Base-by-base conservation (phyloP, 2,888 invertebrate species). In the Aleiodes testaceus region DNA sequence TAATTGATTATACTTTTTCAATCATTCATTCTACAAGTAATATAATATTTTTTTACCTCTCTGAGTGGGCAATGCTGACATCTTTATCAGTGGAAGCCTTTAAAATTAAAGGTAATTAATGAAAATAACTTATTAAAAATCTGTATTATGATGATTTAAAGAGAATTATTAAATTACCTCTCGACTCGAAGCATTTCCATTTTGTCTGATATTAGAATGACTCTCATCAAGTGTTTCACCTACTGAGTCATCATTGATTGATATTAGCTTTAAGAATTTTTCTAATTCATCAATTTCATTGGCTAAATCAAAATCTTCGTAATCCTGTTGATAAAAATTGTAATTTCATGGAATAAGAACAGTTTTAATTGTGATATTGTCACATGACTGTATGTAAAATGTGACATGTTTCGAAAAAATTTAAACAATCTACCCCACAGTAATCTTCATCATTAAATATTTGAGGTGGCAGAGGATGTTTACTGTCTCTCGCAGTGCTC, bases 361-460 rank as follows among this genome's bases (percentile, higher is more conserved):
- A 26, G 5, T 26, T 5, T 36, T 36, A 11, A 36, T 36, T 9
- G 2, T 36, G n/a, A n/a, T n/a, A n/a, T n/a, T n/a, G n/a, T 45
- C 45, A 45, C 9, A 14, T 14, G 3, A 45, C 3, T 45, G 26
- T 45, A n/a, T 45, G 45, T 45, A 45, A 45, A 45, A 9, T 45
- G 7, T 45, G 45, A 45, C 5, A 45, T 26, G 5, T 59, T 45
- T n/a, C 44, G 4, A 18, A 49, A 5, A 42, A 70, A 44, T 50
- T 30, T 30, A 18, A 61, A 11, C 0, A 70, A 89, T 92, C 90
- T 89, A 97, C 97, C 87, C 98, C 98, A 85, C 97, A 96, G 87
- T 97, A 97, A 77, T 94, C 93, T 11, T 94, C 94, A 75, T 95
- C 97, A 85, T 96, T 95, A 88, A 98, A 98, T 79, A 99, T 90